Evolutionary conservation across 2,113 vertebrate genomes (phyloP), one percentile per base, ranked within the genome.

Genomic region (Holacanthus passer): DNA sequence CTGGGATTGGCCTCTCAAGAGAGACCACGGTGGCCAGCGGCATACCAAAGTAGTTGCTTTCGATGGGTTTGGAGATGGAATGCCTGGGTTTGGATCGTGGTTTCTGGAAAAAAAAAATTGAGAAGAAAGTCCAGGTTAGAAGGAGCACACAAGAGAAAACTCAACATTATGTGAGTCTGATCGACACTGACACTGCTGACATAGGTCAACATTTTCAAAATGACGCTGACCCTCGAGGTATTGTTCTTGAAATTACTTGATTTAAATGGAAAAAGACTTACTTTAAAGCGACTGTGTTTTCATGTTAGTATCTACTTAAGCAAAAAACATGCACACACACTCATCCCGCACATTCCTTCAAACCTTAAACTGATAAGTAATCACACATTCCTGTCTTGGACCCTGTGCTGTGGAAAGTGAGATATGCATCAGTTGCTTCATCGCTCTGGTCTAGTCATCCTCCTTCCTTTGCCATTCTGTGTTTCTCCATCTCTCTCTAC

Each of bases 21-120:
- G 92, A 95, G 73, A 99, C 97, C 5, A 98, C 97, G 1, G 77
- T 93, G 66, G 77, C 85, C 92, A 99, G 89, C 0, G 97, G 97
- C 53, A 96, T 94, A 52, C 98, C 97, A 22, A 98, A 99, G 85
- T 99, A 99, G 94, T 94, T 97, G 93, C 97, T 99, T 77, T 99
- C 97, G 91, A 95, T 96, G n/a, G 95, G 96, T 91, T 99, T 99
- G 0, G 97, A 96, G 88, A 98, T 93, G 63, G 97, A 97, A 0
- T 97, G 97, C 27, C 97, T 95, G 9, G 97, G 94, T 84, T 98
- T 99, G 48, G 94, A 71, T 91, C 97, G 96, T 6, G 96, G 93
- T 91, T 98, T 98, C 98, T 99, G 92, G 1, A 5, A 58, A 41
- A 58, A 37, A 29, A 4, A 19, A 14, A 65, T 53, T 75, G 50